Base-by-base conservation (phyloP, 2,797 vertebrate genomes). In the Chlorospingus flavigularis region DNA sequence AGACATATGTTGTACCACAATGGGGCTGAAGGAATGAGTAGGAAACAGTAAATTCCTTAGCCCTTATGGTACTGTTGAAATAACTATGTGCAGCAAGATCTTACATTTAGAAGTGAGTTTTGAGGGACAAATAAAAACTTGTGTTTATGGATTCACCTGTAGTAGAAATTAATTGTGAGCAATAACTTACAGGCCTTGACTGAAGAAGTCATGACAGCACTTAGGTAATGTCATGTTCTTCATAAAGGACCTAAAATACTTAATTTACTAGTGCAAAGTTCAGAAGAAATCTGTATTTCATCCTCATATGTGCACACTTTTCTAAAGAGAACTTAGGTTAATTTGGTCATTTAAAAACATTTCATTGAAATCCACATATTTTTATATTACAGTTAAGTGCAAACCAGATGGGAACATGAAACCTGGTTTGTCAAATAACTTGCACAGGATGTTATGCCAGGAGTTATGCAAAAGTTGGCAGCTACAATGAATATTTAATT, bases 361-460 rank as follows among this genome's bases (percentile, higher is more conserved):
- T 91, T 82, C 8, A 62, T 30, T 82, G 53, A 74, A 89, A 87
- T 67, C 21, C 67, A 88, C n/a, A 45, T 66, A 61, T 94, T 91
- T 90, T 88, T 37, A 72, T 90, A 75, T 84, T 72, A 83, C 6
- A 0, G 8, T 61, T 91, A 86, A 75, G 66, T 70, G 66, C 35
- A 86, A 92, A 91, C 70, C 62, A 66, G 66, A 89, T 48, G 58
- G 61, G 60, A 96, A 77, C 66, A 86, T 2, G 13, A 91, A 96
- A 84, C 24, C 43, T 81, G 35, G 20, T 90, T 94, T 92, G 63
- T 77, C 80, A 94, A 95, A 78, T 86, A 94, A 83, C 51, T 87
- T 92, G 19, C 25, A 57, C 50, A 74, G 60, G 65, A 90, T 77
- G 13, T 73, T 79, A 83, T 72, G 73, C 51, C 70, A 93, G 73